These are phyloP conservation scores for Siniperca scherzeri DNA, from an alignment of 2,797 vertebrate genomes.

Conservation along the genomic window DNA sequence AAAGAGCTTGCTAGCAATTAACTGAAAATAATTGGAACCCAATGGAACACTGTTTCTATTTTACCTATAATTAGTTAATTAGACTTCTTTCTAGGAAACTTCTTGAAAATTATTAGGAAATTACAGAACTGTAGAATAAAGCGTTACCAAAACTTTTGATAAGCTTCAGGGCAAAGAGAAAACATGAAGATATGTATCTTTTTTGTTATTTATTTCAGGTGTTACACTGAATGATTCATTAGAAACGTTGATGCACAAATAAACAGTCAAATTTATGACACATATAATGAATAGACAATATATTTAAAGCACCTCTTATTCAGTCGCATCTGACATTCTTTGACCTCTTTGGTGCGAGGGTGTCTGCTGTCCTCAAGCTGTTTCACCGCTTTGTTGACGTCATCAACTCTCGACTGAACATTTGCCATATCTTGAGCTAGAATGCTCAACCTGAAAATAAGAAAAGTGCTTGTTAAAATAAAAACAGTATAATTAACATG, in stretches of 20 bases:
- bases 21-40: slow-evolving; percentile 2
- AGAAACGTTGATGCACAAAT: background rate
- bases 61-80: background rate
- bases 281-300: background rate
- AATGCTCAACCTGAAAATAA: slow-evolving; percentile 90
- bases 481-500: background rate
- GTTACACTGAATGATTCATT: background rate
- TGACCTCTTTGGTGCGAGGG: slow-evolving; percentile 91
- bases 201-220: background rate
- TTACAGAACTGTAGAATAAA: background rate
- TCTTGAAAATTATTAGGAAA: background rate
- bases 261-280: background rate
- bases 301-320: slow-evolving; percentile 87
- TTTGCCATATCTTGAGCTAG: slow-evolving; percentile 93
- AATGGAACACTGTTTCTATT: background rate
- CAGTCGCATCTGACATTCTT: slow-evolving; percentile 89
- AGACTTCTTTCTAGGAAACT: background rate
- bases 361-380: slow-evolving; percentile 94
- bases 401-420: slow-evolving; percentile 88
- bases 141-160: background rate
- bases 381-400: slow-evolving; percentile 91
- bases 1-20: background rate
- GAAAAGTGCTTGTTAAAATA: background rate
- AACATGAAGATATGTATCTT: background rate
- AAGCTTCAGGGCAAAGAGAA: no score